Evolutionary conservation across 1,140 invertebrate species (phyloP).

Genomic region (Caenorhabditis inopinata): DNA sequence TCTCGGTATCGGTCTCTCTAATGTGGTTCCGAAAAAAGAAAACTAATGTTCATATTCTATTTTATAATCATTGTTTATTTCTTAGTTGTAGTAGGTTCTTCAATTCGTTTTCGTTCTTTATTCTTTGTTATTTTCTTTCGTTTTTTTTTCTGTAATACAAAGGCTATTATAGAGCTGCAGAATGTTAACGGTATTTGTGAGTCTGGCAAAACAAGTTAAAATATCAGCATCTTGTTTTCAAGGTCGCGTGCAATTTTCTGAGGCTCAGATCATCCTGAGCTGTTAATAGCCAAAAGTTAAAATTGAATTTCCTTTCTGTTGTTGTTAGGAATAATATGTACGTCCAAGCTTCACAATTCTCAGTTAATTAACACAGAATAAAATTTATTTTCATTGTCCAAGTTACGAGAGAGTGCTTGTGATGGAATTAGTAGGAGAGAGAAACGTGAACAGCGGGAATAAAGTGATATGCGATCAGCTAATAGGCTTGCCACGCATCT

Average conservation of each 20-base stretch:
- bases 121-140: neutral
- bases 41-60: conserved; percentile 36
- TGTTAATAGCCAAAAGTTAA: too few relatives aligned
- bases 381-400: conserved; percentile 1
- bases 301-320: too few relatives aligned
- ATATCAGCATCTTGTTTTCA: too few relatives aligned
- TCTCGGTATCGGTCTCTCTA: conserved; percentile 59
- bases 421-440: neutral
- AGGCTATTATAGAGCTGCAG: too few relatives aligned
- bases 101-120: conserved; percentile 9
- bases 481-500: neutral
- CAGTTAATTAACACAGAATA: neutral
- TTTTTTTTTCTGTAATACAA: conserved; percentile 6
- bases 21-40: conserved; percentile 53
- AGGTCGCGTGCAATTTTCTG: too few relatives aligned
- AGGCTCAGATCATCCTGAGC: too few relatives aligned
- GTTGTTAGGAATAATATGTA: too few relatives aligned
- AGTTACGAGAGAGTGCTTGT: neutral
- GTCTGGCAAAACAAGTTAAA: too few relatives aligned
- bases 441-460: conserved; percentile 1
- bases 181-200: too few relatives aligned
- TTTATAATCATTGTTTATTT: neutral
- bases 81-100: neutral
- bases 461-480: conserved; percentile 22
- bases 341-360: neutral